Percentiles rank a stretch among this genome's conserved stretches.
Conservation (phyloP, 35 echinoderm and acorn worm genomes). For the Ophioderma brevispina region DNA sequence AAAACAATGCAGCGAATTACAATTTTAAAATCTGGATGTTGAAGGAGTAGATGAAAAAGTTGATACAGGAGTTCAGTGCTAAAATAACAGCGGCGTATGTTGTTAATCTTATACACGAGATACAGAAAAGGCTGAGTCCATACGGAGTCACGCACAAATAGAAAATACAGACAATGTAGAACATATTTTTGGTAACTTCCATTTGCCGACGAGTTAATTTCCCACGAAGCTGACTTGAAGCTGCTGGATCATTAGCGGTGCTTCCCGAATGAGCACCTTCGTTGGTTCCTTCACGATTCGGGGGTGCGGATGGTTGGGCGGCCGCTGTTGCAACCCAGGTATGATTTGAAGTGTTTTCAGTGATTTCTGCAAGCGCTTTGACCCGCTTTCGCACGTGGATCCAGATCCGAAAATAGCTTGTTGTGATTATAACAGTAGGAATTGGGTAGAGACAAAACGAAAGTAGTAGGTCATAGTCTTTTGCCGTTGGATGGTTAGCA, state of each 20-base stretch:
- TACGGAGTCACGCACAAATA: conserved; percentile 71
- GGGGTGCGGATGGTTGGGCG: no score
- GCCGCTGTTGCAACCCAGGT: not conserved
- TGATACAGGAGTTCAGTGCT: conserved; percentile 43
- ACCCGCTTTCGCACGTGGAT: not conserved
- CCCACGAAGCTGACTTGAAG: not conserved
- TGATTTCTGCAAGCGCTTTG: not conserved
- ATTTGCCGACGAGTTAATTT: conserved; percentile 39
- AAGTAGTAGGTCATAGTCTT: conserved; percentile 6
- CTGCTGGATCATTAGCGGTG: not conserved
- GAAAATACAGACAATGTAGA: conserved; percentile 73
- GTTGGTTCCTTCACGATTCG: no score
- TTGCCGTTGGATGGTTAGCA: not conserved
- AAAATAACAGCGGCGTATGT: conserved; percentile 71
- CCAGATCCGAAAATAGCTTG: conserved; percentile 8
- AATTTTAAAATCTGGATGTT: conserved; percentile 50
- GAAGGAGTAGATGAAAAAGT: not conserved
- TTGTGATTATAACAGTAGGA: conserved; percentile 15
- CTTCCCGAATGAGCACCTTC: not conserved
- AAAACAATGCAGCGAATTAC: conserved; percentile 59
- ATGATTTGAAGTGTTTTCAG: not conserved
- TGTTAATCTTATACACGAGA: conserved; percentile 12
- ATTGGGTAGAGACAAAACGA: conserved; percentile 12
- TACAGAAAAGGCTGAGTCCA: conserved; percentile 22
- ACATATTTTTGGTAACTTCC: conserved; percentile 77